Conservation (phyloP, 2,113 vertebrate genomes). For the Scatophagus argus region DNA sequence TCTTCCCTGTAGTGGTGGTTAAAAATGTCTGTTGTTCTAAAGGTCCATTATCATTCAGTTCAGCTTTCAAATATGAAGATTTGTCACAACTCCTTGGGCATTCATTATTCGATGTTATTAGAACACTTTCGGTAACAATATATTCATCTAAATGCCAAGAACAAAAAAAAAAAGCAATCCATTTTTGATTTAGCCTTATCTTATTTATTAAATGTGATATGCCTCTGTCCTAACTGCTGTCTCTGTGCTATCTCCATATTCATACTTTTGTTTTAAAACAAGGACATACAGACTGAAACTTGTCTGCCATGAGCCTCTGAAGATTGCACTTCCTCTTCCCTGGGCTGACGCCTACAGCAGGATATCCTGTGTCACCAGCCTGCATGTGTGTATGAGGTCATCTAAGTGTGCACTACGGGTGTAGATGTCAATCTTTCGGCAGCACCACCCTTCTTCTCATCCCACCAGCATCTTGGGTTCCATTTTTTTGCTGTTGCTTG, state of each 20-base stretch:
- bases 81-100: background rate
- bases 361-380: conserved; percentile 71
- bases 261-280: background rate
- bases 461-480: background rate
- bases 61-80: background rate
- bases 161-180: background rate
- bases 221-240: background rate
- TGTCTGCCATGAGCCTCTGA: conserved; percentile 21
- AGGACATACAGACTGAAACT: conserved; percentile 1
- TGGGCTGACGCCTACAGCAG: conserved; percentile 46
- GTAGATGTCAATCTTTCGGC: conserved; percentile 13
- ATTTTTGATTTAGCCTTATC: background rate
- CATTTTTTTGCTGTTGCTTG: background rate
- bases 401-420: background rate
- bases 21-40: background rate
- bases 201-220: background rate
- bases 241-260: background rate
- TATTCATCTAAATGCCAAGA: background rate
- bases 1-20: background rate
- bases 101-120: background rate
- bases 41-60: background rate
- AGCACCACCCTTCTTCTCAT: conserved; percentile 1
- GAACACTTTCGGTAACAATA: background rate
- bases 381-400: conserved; percentile 8
- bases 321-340: conserved; percentile 57